Conservation (phyloP, 1,140 invertebrate genomes). For the Coelopa frigida region DNA sequence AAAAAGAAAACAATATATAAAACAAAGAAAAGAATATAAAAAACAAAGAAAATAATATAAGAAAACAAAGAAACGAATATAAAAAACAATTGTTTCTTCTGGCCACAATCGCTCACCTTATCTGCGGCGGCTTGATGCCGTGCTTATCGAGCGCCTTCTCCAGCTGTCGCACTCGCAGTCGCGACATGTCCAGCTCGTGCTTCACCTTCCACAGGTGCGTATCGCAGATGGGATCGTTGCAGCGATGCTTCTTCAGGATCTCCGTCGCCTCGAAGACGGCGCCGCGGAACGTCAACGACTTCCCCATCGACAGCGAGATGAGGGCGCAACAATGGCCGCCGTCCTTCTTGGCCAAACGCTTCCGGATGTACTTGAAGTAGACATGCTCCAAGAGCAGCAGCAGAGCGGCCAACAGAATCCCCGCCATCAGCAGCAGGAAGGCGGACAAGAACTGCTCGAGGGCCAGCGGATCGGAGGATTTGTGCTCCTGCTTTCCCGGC, state of each 20-base stretch:
- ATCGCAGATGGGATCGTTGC: constrained; percentile 73
- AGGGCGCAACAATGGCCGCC: constrained; percentile 82
- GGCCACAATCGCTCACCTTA: constrained; percentile 44
- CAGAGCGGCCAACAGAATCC: constrained; percentile 78
- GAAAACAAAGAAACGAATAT: neutral
- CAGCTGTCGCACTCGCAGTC: constrained; percentile 72
- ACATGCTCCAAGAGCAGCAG: constrained; percentile 85
- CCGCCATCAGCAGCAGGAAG: constrained; percentile 89
- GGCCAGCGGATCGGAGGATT: constrained; percentile 85
- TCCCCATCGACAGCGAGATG: constrained; percentile 76
- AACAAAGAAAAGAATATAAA: neutral
- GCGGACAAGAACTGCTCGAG: constrained; percentile 96
- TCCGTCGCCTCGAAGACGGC: constrained; percentile 74
- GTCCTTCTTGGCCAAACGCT: constrained; percentile 82
- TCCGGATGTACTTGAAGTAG: constrained; percentile 86
- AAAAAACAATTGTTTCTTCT: too few species aligned
- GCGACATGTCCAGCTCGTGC: constrained; percentile 78
- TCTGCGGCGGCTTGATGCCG: constrained; percentile 65
- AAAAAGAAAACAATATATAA: too few species aligned
- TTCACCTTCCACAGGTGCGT: constrained; percentile 82
- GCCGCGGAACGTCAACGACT: constrained; percentile 78
- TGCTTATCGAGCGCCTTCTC: constrained; percentile 76
- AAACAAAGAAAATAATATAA: neutral
- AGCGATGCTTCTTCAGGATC: constrained; percentile 55
- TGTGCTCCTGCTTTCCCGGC: constrained; percentile 82